Base-by-base conservation (phyloP, 2,113 vertebrate genomes). In the Semicossyphus pulcher region DNA sequence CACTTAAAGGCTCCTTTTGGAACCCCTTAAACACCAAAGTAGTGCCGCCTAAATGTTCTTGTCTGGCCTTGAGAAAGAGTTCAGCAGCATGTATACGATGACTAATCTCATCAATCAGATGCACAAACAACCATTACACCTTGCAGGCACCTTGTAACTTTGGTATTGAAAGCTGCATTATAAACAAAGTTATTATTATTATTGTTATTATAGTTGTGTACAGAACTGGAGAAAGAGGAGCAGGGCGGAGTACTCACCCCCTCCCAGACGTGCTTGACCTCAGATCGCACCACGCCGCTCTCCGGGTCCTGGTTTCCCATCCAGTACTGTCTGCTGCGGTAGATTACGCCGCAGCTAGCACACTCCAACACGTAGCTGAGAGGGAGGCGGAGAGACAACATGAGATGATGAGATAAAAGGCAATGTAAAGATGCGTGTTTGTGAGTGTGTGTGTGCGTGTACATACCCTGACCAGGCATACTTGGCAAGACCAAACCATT, bases 261-360 rank as follows among this genome's bases (percentile, higher is more conserved):
- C 28, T 90, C 92, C 94, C 95, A 95, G 44, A 95, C 94, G 1
- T 95, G 95, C 20, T 94, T 95, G 79, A 95, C 87, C 73, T 95
- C 94, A 0, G 93, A 91, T 3, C 94, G 91, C 67, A 95, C 94
- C 26, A 94, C 90, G 0, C 84, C 42, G 72, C 91, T 94, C 87
- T 95, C 95, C 0, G 94, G 94, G 69, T 95, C 94, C 81, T 93
- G 93, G 86, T 95, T 95, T 21, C 95, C 94, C 86, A 94, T 48
- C 95, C 94, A 95, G 92, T 93, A 94, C 89, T 95, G 95, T 49
- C 95, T 88, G 75, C 95, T 95, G 49, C 95, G 92, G 86, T 94
- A 95, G 85, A 95, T 95, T 2, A 95, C 94, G 7, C 95, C 95
- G 69, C 95, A 95, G 80, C 86, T 93, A 1, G 80, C 76, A 74